Conservation (phyloP, 1,140 invertebrate species). For the Mylabris phalerata region DNA sequence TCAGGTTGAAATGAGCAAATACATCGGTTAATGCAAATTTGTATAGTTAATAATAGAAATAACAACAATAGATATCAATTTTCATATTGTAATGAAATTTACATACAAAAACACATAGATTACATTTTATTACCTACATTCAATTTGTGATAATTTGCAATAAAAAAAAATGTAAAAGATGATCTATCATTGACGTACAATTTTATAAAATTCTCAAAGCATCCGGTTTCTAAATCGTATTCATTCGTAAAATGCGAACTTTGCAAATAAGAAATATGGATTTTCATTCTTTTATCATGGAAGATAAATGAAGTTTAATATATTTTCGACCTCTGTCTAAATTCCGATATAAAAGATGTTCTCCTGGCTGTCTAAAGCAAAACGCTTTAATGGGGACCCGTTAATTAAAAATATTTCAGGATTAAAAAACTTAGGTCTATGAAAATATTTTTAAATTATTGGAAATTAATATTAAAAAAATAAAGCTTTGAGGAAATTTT, state of each 20-base stretch:
- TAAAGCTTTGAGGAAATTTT: no score
- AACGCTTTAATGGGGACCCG: neutral
- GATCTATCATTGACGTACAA: constrained; percentile 4
- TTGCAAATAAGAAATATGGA: constrained; percentile 19
- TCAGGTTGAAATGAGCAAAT: neutral
- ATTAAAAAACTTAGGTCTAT: neutral
- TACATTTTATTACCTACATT: no score
- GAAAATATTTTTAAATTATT: neutral
- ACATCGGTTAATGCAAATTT: constrained; percentile 10
- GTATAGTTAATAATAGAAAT: constrained; percentile 7
- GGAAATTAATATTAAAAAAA: no score
- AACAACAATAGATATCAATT: no score
- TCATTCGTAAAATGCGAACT: constrained; percentile 18
- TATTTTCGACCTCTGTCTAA: constrained; percentile 10
- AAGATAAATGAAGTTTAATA: constrained; percentile 20
- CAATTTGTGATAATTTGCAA: no score
- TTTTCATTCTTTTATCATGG: constrained; percentile 17
- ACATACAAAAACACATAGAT: no score
- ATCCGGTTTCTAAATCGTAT: constrained; percentile 12
- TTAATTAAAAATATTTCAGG: constrained; percentile 10
- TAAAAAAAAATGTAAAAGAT: neutral
- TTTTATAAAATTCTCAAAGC: constrained; percentile 15
- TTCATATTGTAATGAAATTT: no score
- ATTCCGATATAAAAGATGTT: constrained; percentile 2
- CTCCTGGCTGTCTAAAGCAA: neutral